Percentiles rank a stretch among this genome's conserved stretches.
Evolutionary conservation across 2,888 invertebrate species (phyloP).

Genomic region (Eucera pruinosa): DNA sequence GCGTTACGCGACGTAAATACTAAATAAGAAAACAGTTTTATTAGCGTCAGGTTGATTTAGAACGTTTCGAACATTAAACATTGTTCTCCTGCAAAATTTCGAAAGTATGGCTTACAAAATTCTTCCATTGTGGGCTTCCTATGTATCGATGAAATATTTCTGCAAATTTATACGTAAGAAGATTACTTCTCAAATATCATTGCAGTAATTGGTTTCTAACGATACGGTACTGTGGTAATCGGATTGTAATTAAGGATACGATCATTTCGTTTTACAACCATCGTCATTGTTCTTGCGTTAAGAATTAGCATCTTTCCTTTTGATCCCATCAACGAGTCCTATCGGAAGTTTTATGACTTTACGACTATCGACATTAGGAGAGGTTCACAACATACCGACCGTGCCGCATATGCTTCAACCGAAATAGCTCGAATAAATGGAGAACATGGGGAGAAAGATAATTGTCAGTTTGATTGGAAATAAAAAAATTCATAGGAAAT

Average conservation of each 20-base stretch:
- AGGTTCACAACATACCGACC: background rate
- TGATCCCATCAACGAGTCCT: background rate
- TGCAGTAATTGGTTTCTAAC: background rate
- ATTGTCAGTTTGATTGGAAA: conserved; percentile 51
- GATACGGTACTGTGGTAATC: background rate
- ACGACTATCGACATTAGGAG: background rate
- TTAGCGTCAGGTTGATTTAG: too few species aligned
- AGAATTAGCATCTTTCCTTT: background rate
- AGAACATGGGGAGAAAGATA: conserved; percentile 26
- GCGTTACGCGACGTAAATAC: too few species aligned
- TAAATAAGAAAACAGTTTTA: too few species aligned
- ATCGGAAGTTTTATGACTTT: background rate
- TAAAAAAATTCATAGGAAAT: background rate
- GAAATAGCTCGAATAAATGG: background rate
- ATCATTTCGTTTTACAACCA: background rate
- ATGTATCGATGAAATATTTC: too few species aligned
- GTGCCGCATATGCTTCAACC: background rate
- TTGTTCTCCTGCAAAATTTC: too few species aligned
- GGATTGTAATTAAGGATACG: background rate
- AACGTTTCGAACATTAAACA: too few species aligned
- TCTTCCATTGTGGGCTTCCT: too few species aligned
- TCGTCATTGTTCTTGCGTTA: background rate
- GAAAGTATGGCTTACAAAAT: too few species aligned
- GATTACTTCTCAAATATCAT: too few species aligned
- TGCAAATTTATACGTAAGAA: too few species aligned